phyloP scores from a whole-genome alignment of 2,113 vertebrate genomes.

The Pedetes capensis region DNA sequence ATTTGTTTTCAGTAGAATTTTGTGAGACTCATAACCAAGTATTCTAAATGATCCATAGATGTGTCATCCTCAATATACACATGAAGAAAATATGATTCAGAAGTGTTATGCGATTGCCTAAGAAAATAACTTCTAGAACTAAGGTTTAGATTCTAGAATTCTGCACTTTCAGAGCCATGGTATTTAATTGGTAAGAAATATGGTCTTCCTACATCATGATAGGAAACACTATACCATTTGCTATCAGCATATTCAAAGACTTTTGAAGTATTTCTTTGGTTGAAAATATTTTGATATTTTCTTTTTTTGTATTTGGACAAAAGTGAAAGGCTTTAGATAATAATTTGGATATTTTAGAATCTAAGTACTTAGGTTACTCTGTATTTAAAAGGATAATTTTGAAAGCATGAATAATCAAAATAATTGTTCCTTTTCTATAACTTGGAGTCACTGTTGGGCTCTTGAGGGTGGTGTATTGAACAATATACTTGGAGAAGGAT shows the following conservation, averaged over 20 bases:
- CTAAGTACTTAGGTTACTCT: neutral
- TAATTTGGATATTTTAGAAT: neutral
- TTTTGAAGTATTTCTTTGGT: neutral
- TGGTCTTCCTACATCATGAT: neutral
- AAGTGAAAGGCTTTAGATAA: conserved; percentile 10
- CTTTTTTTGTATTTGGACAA: neutral
- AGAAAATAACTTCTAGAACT: neutral
- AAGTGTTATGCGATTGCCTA: neutral
- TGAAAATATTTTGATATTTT: neutral
- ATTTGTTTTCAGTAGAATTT: neutral
- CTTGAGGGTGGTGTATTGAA: neutral
- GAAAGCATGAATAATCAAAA: neutral
- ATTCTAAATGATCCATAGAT: neutral
- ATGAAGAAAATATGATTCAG: neutral
- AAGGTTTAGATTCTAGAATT: neutral
- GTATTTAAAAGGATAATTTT: neutral
- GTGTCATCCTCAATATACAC: neutral
- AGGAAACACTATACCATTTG: neutral
- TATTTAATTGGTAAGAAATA: neutral
- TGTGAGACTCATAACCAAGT: neutral
- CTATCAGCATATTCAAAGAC: neutral
- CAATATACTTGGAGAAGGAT: neutral
- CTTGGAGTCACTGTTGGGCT: neutral
- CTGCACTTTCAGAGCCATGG: neutral
- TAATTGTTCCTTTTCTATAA: neutral